Percentiles rank a stretch among this genome's conserved stretches.
These are phyloP conservation scores for Miniopterus natalensis DNA, from an alignment of 2,113 vertebrate genomes.

Conservation along the genomic window DNA sequence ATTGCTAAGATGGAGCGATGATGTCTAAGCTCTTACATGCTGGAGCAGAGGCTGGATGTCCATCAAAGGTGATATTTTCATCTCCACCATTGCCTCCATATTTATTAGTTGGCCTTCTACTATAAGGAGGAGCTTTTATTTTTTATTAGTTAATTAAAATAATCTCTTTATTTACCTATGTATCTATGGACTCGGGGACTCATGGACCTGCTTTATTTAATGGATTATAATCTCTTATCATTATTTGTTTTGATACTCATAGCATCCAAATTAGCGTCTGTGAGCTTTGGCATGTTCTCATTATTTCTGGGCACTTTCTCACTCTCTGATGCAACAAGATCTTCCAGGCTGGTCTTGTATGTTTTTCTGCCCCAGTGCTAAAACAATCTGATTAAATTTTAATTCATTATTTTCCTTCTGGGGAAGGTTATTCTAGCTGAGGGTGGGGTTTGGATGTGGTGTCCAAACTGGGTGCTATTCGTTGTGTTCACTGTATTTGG, in stretches of 20 bases:
- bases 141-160: not conserved
- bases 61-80: not conserved
- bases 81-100: not conserved
- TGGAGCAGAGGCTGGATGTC: not conserved
- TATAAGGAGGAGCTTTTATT: not conserved
- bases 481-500: not conserved
- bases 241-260: slow-evolving; percentile 1
- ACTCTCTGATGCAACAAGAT: not conserved
- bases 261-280: not conserved
- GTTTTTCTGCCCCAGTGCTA: not conserved
- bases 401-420: not conserved
- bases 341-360: not conserved
- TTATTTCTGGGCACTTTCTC: not conserved
- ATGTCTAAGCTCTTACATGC: not conserved
- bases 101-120: slow-evolving; percentile 4
- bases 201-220: not conserved
- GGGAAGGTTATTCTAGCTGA: not conserved
- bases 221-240: not conserved
- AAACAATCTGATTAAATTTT: not conserved
- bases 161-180: not conserved
- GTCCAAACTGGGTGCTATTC: not conserved
- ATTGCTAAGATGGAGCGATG: not conserved
- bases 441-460: not conserved
- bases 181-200: not conserved
- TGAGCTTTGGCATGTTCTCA: not conserved